Percentiles rank a stretch among this genome's conserved stretches.
phyloP scores from a whole-genome alignment of 2,797 vertebrate species.

The Gallinago nigripennis region DNA sequence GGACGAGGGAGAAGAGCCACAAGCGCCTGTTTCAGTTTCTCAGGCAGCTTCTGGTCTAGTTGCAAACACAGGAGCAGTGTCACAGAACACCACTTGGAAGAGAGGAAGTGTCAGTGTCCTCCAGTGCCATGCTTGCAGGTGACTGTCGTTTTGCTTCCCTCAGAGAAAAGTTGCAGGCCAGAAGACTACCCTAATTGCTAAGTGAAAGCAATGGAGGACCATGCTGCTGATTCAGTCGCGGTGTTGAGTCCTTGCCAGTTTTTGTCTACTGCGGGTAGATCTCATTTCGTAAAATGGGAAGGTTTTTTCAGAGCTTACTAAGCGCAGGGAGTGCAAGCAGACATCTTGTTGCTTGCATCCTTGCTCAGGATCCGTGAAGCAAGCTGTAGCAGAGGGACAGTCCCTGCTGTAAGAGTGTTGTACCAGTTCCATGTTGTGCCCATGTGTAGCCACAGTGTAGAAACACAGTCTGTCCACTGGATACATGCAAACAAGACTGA shows the following conservation, averaged over 20 bases:
- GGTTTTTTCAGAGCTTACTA: background rate
- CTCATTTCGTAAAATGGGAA: background rate
- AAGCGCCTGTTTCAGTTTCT: background rate
- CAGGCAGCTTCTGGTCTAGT: background rate
- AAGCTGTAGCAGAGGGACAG: background rate
- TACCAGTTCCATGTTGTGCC: accelerated
- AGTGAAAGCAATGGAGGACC: background rate
- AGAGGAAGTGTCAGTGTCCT: background rate
- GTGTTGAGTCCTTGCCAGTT: background rate
- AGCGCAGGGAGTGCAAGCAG: background rate
- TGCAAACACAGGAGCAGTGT: background rate
- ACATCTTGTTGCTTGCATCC: background rate
- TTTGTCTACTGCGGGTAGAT: background rate
- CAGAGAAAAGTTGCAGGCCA: background rate
- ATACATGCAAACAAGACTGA: background rate
- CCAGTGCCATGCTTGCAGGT: background rate
- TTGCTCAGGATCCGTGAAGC: background rate
- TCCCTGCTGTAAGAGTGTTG: background rate
- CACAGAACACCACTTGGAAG: background rate
- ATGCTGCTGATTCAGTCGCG: background rate
- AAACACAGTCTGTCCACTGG: background rate
- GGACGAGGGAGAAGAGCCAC: background rate
- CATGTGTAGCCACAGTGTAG: background rate
- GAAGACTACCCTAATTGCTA: background rate
- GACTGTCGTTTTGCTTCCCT: background rate